Conservation (phyloP, 2,888 invertebrate species). For the Petrophora chlorosata region DNA sequence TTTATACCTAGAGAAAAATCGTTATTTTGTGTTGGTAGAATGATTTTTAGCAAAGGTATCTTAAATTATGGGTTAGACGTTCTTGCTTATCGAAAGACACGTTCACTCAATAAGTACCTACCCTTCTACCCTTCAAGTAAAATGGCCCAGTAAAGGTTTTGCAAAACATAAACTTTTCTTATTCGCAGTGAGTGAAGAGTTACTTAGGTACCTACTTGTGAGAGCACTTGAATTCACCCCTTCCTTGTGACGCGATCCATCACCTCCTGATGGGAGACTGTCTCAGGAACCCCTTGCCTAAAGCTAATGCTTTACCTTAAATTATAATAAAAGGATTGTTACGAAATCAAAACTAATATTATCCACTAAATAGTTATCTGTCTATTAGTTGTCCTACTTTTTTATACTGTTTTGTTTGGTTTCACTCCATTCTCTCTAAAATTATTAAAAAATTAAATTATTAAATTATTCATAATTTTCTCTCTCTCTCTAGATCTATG, state of each 20-base stretch:
- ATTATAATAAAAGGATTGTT: constrained; percentile 26
- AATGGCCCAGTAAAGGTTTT: neutral
- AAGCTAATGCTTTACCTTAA: constrained; percentile 22
- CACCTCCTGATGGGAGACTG: constrained; percentile 52
- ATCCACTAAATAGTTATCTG: no score
- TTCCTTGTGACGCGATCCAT: constrained; percentile 63
- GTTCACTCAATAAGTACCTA: neutral
- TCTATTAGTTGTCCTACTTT: no score
- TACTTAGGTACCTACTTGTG: constrained; percentile 14
- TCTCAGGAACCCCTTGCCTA: constrained; percentile 31
- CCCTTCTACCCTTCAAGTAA: neutral
- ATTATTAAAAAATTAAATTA: no score
- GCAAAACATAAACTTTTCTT: neutral
- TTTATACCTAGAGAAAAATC: no score
- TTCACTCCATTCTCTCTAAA: no score
- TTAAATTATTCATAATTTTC: no score
- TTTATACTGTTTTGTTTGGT: no score
- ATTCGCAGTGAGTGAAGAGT: constrained; percentile 32
- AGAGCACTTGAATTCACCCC: constrained; percentile 41
- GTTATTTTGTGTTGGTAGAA: no score
- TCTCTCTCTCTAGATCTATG: no score
- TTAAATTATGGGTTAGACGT: no score
- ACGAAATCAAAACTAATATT: constrained; percentile 1
- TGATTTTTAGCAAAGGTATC: no score
- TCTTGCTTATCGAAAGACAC: no score